Evolutionary conservation across 1,140 invertebrate species (phyloP).

Genomic region (Drosophila arizonae): DNA sequence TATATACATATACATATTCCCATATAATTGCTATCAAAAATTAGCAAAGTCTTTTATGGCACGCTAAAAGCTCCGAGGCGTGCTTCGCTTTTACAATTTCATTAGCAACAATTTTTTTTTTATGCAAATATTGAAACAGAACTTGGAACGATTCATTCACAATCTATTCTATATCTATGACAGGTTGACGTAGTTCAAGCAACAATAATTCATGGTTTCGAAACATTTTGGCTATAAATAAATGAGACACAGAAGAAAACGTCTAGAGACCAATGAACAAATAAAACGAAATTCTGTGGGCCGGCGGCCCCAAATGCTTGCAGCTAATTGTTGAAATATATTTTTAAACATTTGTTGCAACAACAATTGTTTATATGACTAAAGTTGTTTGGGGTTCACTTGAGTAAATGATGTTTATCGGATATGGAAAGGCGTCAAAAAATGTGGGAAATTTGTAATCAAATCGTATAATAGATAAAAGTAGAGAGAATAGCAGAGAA

Average conservation of each 20-base stretch:
- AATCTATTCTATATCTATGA: neutral
- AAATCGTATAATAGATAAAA: too few species aligned
- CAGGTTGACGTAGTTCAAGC: neutral
- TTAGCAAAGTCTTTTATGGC: constrained; percentile 30
- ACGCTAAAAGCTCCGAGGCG: constrained; percentile 34
- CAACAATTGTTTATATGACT: constrained; percentile 1
- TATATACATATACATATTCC: neutral
- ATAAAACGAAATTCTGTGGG: too few species aligned
- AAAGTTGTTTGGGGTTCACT: neutral
- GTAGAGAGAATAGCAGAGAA: too few species aligned
- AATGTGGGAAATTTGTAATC: too few species aligned
- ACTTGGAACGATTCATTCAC: constrained; percentile 17
- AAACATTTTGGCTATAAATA: constrained; percentile 51
- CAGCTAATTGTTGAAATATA: constrained; percentile 26
- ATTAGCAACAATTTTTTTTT: constrained; percentile 49
- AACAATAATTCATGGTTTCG: neutral
- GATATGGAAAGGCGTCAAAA: too few species aligned
- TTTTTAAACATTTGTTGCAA: constrained; percentile 12
- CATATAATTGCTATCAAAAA: constrained; percentile 21
- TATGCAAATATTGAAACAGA: constrained; percentile 27
- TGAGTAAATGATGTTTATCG: neutral
- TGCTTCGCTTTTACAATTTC: constrained; percentile 35
- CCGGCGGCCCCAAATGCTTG: constrained; percentile 22
- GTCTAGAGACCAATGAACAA: constrained; percentile 6
- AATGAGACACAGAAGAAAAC: neutral